phyloP scores from a whole-genome alignment of 1,140 invertebrate genomes.

The Cotesia vestalis region DNA sequence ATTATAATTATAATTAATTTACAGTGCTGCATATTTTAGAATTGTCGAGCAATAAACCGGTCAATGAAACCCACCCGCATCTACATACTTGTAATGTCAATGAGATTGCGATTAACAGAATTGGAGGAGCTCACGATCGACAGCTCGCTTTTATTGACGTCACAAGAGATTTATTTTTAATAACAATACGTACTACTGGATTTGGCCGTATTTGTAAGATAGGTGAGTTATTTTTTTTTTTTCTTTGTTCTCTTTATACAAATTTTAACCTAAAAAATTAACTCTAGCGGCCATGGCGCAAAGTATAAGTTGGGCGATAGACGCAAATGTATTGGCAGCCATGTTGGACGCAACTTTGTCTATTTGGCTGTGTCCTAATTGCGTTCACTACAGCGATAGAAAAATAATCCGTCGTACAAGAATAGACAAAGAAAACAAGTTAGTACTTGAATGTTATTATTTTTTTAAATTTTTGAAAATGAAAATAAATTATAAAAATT shows the following conservation, averaged over 20 bases:
- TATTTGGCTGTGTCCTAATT: constrained; percentile 86
- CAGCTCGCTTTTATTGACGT: constrained; percentile 83
- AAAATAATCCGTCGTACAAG: constrained; percentile 74
- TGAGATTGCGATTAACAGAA: constrained; percentile 81
- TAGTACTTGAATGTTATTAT: background rate
- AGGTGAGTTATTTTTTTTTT: constrained; percentile 65
- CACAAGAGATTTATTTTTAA: constrained; percentile 82
- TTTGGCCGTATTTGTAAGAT: constrained; percentile 77
- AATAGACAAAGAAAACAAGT: constrained; percentile 74
- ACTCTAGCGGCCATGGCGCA: constrained; percentile 77
- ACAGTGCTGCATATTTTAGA: constrained; percentile 88
- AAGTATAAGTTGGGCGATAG: constrained; percentile 83
- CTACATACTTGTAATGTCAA: constrained; percentile 70
- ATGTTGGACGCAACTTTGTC: constrained; percentile 83
- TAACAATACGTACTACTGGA: constrained; percentile 74
- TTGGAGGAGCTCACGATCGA: constrained; percentile 74
- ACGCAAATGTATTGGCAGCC: constrained; percentile 84
- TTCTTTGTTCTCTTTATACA: constrained; percentile 13
- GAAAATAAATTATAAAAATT: constrained; percentile 38
- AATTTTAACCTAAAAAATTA: no score
- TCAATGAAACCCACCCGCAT: constrained; percentile 73
- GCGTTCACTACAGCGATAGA: constrained; percentile 72
- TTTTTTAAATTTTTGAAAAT: background rate
- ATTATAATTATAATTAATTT: constrained; percentile 50
- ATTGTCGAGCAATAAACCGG: constrained; percentile 73